These are phyloP conservation scores for Troilus luridus DNA, from an alignment of 2,888 invertebrate genomes.

Conservation along the genomic window DNA sequence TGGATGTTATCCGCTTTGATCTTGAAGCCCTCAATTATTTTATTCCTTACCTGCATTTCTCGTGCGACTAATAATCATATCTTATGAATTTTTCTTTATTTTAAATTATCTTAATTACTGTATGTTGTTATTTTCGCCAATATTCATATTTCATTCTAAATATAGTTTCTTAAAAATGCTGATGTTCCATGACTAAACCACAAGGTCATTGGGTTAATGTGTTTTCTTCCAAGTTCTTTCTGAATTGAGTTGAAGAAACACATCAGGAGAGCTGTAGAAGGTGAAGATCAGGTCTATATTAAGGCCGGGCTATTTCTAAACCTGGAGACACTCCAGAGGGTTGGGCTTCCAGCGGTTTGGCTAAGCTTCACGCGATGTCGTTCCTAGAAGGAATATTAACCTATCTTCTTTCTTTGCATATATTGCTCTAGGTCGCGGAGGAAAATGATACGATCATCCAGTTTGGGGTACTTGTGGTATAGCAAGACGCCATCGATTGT, in stretches of 20 bases:
- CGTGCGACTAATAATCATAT: too few species aligned
- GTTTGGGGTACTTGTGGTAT: too few species aligned
- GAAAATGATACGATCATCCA: neutral
- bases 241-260: conserved; percentile 45
- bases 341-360: conserved; percentile 42
- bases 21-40: too few species aligned
- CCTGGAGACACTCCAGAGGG: conserved; percentile 52
- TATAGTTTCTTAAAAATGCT: too few species aligned
- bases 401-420: neutral
- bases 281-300: conserved; percentile 55
- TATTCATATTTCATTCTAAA: too few species aligned
- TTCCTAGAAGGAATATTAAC: neutral
- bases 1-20: too few species aligned
- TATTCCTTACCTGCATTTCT: too few species aligned
- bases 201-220: conserved; percentile 28
- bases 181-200: neutral
- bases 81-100: too few species aligned
- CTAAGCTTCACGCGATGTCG: neutral
- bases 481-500: too few species aligned
- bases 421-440: neutral
- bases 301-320: conserved; percentile 44
- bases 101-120: too few species aligned
- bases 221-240: neutral
- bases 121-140: too few species aligned
- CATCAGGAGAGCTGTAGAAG: conserved; percentile 33